These are phyloP conservation scores for Podiceps cristatus DNA, from an alignment of 2,113 vertebrate species.

Conservation along the genomic window DNA sequence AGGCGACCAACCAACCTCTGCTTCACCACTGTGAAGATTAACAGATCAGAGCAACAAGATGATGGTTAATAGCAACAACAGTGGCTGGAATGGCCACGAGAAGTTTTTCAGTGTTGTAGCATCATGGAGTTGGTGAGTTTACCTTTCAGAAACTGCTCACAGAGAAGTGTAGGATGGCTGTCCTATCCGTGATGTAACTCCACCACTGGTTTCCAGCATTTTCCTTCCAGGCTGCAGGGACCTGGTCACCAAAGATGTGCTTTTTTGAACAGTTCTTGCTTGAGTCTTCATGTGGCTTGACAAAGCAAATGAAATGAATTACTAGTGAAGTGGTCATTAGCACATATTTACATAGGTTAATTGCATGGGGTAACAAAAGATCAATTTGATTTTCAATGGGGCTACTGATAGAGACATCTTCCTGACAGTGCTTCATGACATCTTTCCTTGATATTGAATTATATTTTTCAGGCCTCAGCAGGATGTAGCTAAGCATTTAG, in stretches of 20 bases:
- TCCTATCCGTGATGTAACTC: background rate
- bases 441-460: background rate
- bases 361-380: slow-evolving; percentile 23
- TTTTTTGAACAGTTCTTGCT: background rate
- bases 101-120: background rate
- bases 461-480: background rate
- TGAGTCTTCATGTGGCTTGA: background rate
- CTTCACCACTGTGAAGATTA: slow-evolving; percentile 1
- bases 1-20: background rate
- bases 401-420: background rate
- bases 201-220: background rate
- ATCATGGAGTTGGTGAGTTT: slow-evolving; percentile 32
- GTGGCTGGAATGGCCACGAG: background rate
- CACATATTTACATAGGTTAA: slow-evolving; percentile 57
- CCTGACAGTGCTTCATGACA: background rate
- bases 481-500: background rate
- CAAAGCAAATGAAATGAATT: background rate
- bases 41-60: slow-evolving; percentile 45
- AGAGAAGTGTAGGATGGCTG: background rate
- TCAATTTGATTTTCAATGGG: slow-evolving; percentile 21
- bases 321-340: slow-evolving; percentile 1
- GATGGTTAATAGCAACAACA: slow-evolving; percentile 24
- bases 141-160: background rate
- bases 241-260: background rate
- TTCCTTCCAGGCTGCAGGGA: background rate